Evolutionary conservation across 2,113 vertebrate species (phyloP).

Genomic region (Nibea coibor): DNA sequence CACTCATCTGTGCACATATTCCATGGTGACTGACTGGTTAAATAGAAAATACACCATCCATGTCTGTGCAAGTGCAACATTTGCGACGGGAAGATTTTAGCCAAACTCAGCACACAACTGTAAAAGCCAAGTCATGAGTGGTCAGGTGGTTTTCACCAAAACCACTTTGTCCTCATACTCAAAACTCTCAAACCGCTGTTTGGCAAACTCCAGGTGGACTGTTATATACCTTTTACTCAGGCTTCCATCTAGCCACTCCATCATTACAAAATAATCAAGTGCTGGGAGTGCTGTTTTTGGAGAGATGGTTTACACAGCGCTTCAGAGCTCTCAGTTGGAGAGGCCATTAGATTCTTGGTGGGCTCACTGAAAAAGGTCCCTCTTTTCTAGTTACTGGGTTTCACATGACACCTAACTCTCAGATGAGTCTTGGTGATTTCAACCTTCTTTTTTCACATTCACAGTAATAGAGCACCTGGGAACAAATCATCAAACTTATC

Average conservation of each 20-base stretch:
- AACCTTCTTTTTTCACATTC: not conserved
- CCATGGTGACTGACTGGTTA: not conserved
- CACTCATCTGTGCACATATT: not conserved
- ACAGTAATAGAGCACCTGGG: not conserved
- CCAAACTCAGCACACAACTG: not conserved
- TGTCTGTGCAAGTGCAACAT: not conserved
- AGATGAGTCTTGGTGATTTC: not conserved
- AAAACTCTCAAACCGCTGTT: slow-evolving; percentile 2
- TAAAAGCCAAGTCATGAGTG: not conserved
- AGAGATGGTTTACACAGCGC: not conserved
- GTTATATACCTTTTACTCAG: not conserved
- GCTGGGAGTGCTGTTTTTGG: not conserved
- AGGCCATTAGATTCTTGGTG: slow-evolving; percentile 9
- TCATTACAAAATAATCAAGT: slow-evolving; percentile 10
- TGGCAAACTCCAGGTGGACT: not conserved
- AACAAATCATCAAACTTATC: not conserved
- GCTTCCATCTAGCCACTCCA: not conserved
- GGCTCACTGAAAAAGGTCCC: not conserved
- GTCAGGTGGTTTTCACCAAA: not conserved
- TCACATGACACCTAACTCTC: not conserved
- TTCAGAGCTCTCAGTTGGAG: slow-evolving; percentile 5
- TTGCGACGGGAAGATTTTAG: not conserved
- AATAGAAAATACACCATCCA: not conserved
- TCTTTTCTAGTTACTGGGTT: slow-evolving; percentile 1
- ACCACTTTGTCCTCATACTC: not conserved